Base-by-base conservation (phyloP, 1,140 invertebrate genomes). In the Monochamus saltuarius region DNA sequence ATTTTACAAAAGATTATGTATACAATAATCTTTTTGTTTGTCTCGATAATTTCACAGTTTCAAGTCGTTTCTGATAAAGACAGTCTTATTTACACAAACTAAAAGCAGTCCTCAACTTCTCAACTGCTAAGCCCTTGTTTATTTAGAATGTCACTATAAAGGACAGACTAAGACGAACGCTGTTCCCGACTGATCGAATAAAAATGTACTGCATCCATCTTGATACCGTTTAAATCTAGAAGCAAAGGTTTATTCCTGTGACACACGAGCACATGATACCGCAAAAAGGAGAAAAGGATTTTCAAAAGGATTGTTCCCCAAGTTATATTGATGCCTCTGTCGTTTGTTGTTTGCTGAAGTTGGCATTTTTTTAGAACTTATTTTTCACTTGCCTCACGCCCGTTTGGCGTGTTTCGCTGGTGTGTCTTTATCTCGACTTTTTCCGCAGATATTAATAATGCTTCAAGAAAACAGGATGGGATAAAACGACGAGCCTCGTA, bases 141-240 rank as follows among this genome's bases (percentile, higher is more conserved):
- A 59, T 59, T 59, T 51, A 40, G 38, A 22, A 39, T 37, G 57
- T 59, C 57, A 59, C 37, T 59, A 42, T 59, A 47, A 59, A 49
- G 34, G 38, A 59, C 38, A 40, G 55, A 46, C 49, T 34, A 19
- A 39, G 57, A 51, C 16, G 39, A 59, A 51, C 35, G 39, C 38
- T 19, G 45, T 47, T 47, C 13, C 45, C 29, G 4, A 7, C 17
- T 22, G 39, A 59, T 59, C 57, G 57, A 51, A 52, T 59, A 51
- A 51, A 59, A 59, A 59, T 59, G 57, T 40, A 59, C 46, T 59
- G 40, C 57, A 59, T 59, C 43, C 39, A 38, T 59, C 57, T 59
- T 40, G 37, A 22, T 36, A 47, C 29, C 45, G 16, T 47, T 47
- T 29, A 29, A 29, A 29, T 29, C 22, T 29, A 29, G 22, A 29